These are phyloP conservation scores for Volucella inflata DNA, from an alignment of 2,888 invertebrate species.

Conservation along the genomic window DNA sequence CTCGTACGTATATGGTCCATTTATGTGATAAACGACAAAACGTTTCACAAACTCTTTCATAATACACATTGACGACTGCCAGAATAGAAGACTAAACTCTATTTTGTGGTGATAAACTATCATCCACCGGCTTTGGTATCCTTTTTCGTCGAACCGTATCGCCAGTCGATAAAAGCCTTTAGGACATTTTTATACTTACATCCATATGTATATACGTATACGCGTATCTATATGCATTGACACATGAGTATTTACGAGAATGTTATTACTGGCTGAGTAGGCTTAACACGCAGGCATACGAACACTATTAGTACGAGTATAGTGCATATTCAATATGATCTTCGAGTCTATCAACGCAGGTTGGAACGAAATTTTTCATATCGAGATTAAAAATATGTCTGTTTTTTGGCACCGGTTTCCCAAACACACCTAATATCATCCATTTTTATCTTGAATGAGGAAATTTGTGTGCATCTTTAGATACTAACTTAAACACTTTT, in stretches of 20 bases:
- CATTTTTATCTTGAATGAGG: constrained; percentile 1
- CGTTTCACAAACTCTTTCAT: constrained; percentile 58
- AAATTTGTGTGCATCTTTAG: constrained; percentile 17
- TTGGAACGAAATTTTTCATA: constrained; percentile 12
- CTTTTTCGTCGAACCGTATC: not conserved
- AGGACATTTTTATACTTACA: too few relatives aligned
- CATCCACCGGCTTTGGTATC: constrained; percentile 31
- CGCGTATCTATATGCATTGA: not conserved
- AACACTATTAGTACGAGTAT: constrained; percentile 37
- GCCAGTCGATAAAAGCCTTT: not conserved
- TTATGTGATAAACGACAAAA: constrained; percentile 20
- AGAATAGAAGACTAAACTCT: constrained; percentile 52
- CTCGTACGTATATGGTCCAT: constrained; percentile 33
- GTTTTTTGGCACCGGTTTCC: too few relatives aligned
- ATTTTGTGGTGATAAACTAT: constrained; percentile 68
- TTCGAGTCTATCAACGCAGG: constrained; percentile 66
- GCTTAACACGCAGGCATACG: constrained; percentile 43
- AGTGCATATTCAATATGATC: constrained; percentile 61
- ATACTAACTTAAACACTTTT: constrained; percentile 27
- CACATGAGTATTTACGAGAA: not conserved
- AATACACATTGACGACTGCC: constrained; percentile 24
- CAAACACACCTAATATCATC: too few relatives aligned
- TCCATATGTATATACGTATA: not conserved
- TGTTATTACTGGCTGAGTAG: constrained; percentile 5
- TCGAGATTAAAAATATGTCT: constrained; percentile 40